phyloP scores from a whole-genome alignment of 2,888 invertebrate species.

The Ametastegia equiseti region DNA sequence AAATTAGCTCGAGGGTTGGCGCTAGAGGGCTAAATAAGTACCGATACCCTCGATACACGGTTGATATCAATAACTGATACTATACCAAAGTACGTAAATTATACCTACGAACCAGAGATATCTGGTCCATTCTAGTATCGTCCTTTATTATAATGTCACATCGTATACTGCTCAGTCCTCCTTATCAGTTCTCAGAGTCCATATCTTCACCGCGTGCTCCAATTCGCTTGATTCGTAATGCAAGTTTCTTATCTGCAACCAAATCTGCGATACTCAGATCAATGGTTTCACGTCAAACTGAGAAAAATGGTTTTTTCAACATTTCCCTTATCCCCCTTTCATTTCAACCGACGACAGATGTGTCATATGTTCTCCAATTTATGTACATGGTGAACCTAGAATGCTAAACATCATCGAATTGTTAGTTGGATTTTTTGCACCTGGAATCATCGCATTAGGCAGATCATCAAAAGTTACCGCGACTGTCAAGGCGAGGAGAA shows the following conservation, averaged over 20 bases:
- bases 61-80: not conserved
- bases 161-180: not conserved
- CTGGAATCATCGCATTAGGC: not conserved
- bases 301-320: no score
- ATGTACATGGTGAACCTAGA: no score
- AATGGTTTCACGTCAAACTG: no score
- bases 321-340: no score
- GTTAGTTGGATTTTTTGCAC: not conserved
- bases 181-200: not conserved
- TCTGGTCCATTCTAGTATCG: not conserved
- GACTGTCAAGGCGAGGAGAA: not conserved
- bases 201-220: not conserved
- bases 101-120: not conserved
- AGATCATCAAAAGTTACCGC: not conserved
- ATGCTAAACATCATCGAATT: not conserved
- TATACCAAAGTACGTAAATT: not conserved
- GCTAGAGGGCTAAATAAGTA: not conserved
- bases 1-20: conserved; percentile 21
- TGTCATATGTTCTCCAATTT: no score
- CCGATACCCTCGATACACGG: not conserved
- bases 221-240: no score
- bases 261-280: no score
- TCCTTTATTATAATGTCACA: not conserved
- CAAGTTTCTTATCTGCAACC: no score
- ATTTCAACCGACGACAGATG: not conserved